Base-by-base conservation (phyloP, 2,888 invertebrate species). In the Neoscelio sp. region DNA sequence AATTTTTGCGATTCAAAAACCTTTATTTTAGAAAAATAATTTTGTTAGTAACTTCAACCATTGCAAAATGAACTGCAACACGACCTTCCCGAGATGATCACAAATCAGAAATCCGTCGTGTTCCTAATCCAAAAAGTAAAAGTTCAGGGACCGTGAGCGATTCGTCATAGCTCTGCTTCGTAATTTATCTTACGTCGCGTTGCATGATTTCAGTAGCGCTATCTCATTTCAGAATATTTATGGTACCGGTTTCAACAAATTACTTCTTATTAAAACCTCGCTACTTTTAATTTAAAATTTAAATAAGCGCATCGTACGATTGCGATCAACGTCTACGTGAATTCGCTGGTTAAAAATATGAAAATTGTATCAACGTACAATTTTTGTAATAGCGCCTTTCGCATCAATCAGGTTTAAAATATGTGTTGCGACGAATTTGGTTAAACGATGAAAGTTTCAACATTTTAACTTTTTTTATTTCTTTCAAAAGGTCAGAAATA, bases 101-200 rank as follows among this genome's bases (percentile, higher is more conserved):
- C 15, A 52, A 52, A 28, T 30, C 15, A 26, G 26, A 44, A 52
- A 30, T 23, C 42, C 28, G 44, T 52, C 23, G 10, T 17, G 15
- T 30, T 20, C 35, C 33, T 60, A 54, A 60, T 50, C 15, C 15
- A 30, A 71, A 71, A 71, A 71, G 71, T 71, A 71, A 71, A 71
- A 71, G 71, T 71, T 71, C 62, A 64, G 13, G 38, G 35, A 64
- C 35, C 46, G 26, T 18, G 7, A 30, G 35, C 46, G 18, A 73
- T 56, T 38, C 23, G 35, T 50, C 35, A 46, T 8, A 35, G 4
- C 28, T 44, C 23, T n/a, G n/a, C n/a, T 13, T 54, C 13, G 35
- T 46, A 46, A 64, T 73, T 73, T 54, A 73, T 73, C 64, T 54
- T 2, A 17, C 12, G 13, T 10, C 26, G 15, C 26, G 15, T 68